Conservation (phyloP, 2,797 vertebrate species). For the Nannoperca obscura region DNA sequence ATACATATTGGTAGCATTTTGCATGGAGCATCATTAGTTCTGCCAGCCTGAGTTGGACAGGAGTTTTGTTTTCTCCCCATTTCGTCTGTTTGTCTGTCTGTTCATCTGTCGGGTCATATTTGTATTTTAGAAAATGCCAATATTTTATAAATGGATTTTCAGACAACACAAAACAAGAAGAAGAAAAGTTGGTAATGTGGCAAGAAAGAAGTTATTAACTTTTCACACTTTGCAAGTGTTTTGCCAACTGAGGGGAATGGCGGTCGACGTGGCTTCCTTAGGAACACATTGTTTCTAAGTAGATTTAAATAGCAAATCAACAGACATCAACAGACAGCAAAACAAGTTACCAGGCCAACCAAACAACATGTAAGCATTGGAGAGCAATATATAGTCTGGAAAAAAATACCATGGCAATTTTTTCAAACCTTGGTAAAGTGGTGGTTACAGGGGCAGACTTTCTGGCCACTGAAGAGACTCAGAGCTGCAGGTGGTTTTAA, state of each 20-base stretch:
- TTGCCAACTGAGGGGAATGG: constrained; percentile 9
- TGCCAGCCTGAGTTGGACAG: constrained; percentile 22
- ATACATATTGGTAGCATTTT: constrained; percentile 18
- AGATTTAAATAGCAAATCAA: constrained; percentile 17
- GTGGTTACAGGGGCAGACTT: constrained; percentile 37
- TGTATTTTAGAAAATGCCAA: constrained; percentile 32
- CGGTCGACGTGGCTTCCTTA: constrained; percentile 26
- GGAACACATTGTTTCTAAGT: constrained; percentile 1
- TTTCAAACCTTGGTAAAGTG: constrained; percentile 28
- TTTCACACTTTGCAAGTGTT: constrained; percentile 12
- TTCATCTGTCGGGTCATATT: constrained; percentile 35
- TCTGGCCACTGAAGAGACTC: constrained; percentile 28
- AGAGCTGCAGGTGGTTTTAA: constrained; percentile 35
- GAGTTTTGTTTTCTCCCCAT: constrained; percentile 25
- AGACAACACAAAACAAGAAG: constrained; percentile 15
- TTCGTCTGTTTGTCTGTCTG: constrained; percentile 9
- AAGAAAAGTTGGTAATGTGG: constrained; percentile 22
- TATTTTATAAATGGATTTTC: constrained; percentile 38
- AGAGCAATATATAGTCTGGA: constrained; percentile 49
- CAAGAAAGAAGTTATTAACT: constrained; percentile 34
- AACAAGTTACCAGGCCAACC: constrained; percentile 56
- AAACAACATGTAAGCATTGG: constrained; percentile 42
- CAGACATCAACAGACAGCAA: constrained; percentile 28
- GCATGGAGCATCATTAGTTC: constrained; percentile 19
- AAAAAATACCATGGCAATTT: constrained; percentile 38